Conservation (phyloP, 2,113 vertebrate genomes). For the Porphyrio hochstetteri region DNA sequence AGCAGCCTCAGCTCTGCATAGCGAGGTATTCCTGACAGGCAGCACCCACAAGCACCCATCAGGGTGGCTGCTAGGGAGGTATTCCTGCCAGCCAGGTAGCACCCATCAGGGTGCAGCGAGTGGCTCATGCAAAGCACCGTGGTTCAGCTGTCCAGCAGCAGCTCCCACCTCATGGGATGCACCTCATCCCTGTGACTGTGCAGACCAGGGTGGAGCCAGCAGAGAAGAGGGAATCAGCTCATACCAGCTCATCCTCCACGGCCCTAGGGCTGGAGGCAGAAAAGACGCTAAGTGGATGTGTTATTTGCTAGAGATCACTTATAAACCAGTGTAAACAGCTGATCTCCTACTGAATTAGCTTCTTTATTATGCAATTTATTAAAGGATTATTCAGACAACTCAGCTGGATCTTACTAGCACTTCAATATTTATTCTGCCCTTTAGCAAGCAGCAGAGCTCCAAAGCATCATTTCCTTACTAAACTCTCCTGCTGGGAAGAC, state of each 20-base stretch:
- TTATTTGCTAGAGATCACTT: conserved; percentile 1
- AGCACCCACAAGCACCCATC: rapidly evolving
- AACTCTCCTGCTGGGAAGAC: neutral
- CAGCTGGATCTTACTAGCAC: neutral
- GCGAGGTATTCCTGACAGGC: rapidly evolving
- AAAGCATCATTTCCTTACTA: neutral
- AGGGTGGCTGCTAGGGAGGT: rapidly evolving
- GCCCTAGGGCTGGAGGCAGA: neutral
- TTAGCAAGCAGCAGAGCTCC: neutral
- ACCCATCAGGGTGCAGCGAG: neutral
- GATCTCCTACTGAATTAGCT: neutral
- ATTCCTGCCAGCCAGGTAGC: neutral
- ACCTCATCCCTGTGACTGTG: neutral
- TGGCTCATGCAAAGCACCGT: neutral
- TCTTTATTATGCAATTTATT: neutral
- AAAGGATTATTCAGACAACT: neutral
- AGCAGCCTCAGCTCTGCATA: neutral
- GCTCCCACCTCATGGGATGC: neutral
- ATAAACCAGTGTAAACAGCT: neutral
- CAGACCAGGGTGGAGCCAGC: neutral
- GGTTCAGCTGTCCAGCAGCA: neutral
- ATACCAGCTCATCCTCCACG: rapidly evolving
- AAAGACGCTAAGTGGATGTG: neutral
- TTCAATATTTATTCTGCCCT: neutral
- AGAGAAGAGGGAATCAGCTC: neutral